Conservation (phyloP, 2,113 vertebrate species). For the Caracal caracal region DNA sequence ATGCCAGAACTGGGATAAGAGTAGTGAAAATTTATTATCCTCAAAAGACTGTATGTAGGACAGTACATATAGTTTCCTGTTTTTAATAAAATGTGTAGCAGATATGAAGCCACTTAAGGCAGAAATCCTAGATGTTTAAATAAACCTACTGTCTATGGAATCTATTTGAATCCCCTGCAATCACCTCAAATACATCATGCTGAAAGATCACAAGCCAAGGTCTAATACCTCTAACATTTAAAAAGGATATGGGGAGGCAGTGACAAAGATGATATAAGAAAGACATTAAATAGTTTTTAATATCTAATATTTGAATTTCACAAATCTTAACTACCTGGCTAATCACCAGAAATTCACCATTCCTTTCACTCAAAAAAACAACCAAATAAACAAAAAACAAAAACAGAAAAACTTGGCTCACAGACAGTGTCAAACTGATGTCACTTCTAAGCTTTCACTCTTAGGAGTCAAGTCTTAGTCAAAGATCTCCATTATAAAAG, state of each 20-base stretch:
- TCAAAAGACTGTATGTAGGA: neutral
- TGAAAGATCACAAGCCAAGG: conserved; percentile 13
- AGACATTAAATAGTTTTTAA: conserved; percentile 8
- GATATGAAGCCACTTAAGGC: conserved; percentile 20
- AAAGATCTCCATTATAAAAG: conserved; percentile 19
- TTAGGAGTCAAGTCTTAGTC: conserved; percentile 21
- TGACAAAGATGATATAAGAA: neutral
- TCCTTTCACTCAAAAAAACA: neutral
- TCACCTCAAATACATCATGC: conserved; percentile 11
- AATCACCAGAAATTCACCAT: conserved; percentile 33
- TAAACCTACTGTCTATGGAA: neutral
- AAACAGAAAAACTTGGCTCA: neutral
- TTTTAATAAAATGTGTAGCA: conserved; percentile 34
- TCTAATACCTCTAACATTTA: neutral
- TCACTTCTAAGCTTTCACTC: conserved; percentile 28
- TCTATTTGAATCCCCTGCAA: conserved; percentile 11
- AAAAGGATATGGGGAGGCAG: neutral
- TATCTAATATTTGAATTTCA: conserved; percentile 36
- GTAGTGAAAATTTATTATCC: conserved; percentile 34
- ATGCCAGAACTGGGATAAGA: conserved; percentile 14
- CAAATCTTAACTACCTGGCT: conserved; percentile 47
- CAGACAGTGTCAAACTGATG: neutral
- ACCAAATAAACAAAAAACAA: neutral
- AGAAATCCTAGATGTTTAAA: conserved; percentile 48
- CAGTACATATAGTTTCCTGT: neutral